phyloP scores from a whole-genome alignment of 2,888 invertebrate genomes.

The Ophioninae sp. region DNA sequence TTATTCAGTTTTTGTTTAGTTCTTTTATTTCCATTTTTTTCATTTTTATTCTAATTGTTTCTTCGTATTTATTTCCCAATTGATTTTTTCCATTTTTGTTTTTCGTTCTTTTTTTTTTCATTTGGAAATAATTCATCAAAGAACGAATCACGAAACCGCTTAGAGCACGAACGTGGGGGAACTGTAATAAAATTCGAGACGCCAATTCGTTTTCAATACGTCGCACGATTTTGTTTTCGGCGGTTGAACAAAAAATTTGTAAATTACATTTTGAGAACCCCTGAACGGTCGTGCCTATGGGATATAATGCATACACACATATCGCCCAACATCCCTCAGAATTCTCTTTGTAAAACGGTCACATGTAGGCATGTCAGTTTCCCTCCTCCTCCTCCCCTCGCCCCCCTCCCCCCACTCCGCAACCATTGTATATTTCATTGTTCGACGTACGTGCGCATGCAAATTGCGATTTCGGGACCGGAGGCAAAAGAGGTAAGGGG shows the following conservation, averaged over 20 bases:
- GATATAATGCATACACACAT: constrained; percentile 38
- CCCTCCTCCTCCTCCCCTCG: constrained; percentile 18
- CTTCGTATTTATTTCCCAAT: too few relatives aligned
- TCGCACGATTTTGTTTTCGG: not conserved
- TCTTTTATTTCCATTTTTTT: too few relatives aligned
- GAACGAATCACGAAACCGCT: not conserved
- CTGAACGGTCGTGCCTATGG: constrained; percentile 28
- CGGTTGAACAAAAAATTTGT: not conserved
- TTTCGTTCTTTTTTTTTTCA: not conserved
- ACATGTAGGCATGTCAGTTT: constrained; percentile 8
- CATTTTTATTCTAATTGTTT: too few relatives aligned
- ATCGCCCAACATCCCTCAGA: constrained; percentile 35
- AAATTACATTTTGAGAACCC: constrained; percentile 28
- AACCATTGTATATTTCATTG: constrained; percentile 71
- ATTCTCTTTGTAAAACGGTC: constrained; percentile 38
- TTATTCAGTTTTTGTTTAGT: too few relatives aligned
- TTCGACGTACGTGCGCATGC: constrained; percentile 72
- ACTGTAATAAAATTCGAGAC: not conserved
- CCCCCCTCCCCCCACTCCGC: constrained; percentile 53
- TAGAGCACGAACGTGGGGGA: not conserved
- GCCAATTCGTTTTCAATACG: not conserved
- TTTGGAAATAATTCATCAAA: too few relatives aligned
- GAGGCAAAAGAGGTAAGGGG: constrained; percentile 22
- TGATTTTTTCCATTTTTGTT: too few relatives aligned
- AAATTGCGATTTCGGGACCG: constrained; percentile 72